Base-by-base conservation (phyloP, 2,888 invertebrate genomes). In the Plutella xylostella region DNA sequence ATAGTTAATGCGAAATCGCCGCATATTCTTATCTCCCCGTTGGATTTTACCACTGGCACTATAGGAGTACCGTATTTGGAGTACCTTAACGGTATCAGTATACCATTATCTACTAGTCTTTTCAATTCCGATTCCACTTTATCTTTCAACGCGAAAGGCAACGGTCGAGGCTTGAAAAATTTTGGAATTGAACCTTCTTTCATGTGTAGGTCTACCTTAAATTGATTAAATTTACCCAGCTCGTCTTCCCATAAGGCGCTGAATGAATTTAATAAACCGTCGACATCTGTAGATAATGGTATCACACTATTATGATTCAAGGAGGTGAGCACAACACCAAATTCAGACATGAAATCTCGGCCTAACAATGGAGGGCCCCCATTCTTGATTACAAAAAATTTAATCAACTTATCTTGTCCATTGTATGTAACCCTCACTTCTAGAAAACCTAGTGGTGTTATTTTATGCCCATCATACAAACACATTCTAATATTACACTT, bases 21-120 rank as follows among this genome's bases (percentile, higher is more conserved):
- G 19, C 35, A 35, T 18, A 35, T 7, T 15, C 35, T 35, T 5
- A 35, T 35, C 18, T 35, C 19, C 6, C 19, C 19, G 19, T 35
- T 19, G 12, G 15, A 37, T 44, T 52, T 53, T 9, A 52, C 15
- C 15, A 55, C 51, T 15, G 51, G 50, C 9, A 56, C 55, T 5
- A 15, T 35, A 15, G 35, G 35, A 18, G 18, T 35, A 11, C 18
- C 35, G 15, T 15, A 35, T 18, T 35, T 18, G 11, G 35, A 35
- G 15, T 12, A 18, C 6, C 18, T 15, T 11, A 35, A 17, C 2
- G 35, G 18, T 35, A 15, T 9, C 12, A 35, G 18, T 15, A 35
- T 15, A 35, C 35, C 35, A 6, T 18, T 12, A 7, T 9, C 12
- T 18, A 18, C 35, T 5, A 35, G 35, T 15, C 35, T 35, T n/a